Conservation (phyloP, 1,140 invertebrate species). For the Apis laboriosa region DNA sequence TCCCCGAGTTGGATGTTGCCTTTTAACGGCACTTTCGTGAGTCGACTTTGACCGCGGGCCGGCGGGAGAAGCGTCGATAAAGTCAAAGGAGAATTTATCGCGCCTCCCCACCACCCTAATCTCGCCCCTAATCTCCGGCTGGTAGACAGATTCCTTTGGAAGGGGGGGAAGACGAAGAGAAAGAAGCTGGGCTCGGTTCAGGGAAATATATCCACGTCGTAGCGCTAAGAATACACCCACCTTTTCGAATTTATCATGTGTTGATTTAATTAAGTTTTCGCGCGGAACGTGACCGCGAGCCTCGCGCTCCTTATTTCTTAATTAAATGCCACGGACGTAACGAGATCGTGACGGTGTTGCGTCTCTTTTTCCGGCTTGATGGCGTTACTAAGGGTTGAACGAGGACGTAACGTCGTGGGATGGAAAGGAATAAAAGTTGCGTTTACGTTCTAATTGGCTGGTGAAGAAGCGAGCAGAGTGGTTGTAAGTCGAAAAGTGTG, state of each 20-base stretch:
- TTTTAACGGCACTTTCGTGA: constrained; percentile 56
- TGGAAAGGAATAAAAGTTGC: too few relatives aligned
- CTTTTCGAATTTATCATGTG: constrained; percentile 68
- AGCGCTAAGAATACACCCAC: constrained; percentile 49
- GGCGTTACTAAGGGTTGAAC: too few relatives aligned
- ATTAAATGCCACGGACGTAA: constrained; percentile 41
- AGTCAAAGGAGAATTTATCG: constrained; percentile 65
- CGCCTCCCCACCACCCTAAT: constrained; percentile 48
- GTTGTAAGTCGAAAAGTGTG: too few relatives aligned
- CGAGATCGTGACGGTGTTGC: not conserved
- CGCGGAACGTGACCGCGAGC: not conserved
- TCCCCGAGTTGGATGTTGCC: constrained; percentile 39
- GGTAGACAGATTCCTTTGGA: constrained; percentile 33
- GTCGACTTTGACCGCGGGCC: constrained; percentile 44
- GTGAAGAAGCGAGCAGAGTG: too few relatives aligned
- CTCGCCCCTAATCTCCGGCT: constrained; percentile 58
- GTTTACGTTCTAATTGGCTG: too few relatives aligned
- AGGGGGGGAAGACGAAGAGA: not conserved
- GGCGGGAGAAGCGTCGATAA: constrained; percentile 53
- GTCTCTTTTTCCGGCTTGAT: not conserved
- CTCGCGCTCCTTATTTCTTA: constrained; percentile 49
- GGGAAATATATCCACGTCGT: constrained; percentile 41
- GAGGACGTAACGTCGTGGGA: too few relatives aligned
- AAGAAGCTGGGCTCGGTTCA: not conserved
- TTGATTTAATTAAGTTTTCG: constrained; percentile 71